A percentile compares a stretch with the other conserved stretches of the same genome.
Evolutionary conservation across 2,797 vertebrate genomes (phyloP).

Genomic region (Antennarius maculatus): DNA sequence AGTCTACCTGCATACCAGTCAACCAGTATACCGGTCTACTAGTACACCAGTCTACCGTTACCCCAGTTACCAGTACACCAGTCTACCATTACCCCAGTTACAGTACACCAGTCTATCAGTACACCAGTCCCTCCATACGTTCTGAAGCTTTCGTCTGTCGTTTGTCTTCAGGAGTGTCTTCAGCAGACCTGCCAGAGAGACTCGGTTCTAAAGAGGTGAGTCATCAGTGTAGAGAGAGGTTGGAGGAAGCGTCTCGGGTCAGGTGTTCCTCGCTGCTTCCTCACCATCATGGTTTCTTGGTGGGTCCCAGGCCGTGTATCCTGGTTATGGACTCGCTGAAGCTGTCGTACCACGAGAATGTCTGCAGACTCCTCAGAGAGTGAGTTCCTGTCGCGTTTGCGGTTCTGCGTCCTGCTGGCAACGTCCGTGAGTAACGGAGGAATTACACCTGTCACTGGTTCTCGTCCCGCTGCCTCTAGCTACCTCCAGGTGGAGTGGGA

Average conservation of each 20-base stretch:
- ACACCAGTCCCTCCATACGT: too few species aligned
- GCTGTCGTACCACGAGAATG: conserved; percentile 82
- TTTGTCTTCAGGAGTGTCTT: conserved; percentile 66
- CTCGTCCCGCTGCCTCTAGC: conserved; percentile 59
- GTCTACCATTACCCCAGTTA: too few species aligned
- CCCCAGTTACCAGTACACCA: too few species aligned
- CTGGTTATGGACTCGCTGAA: conserved; percentile 95
- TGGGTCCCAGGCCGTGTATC: conserved; percentile 86
- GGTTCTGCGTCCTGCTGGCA: background rate
- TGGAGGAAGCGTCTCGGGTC: too few species aligned
- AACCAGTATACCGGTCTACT: too few species aligned
- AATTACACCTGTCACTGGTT: too few species aligned
- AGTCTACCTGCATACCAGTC: too few species aligned
- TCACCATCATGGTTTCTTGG: accelerated
- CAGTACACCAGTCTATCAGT: too few species aligned
- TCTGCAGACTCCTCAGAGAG: conserved; percentile 91
- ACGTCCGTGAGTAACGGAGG: too few species aligned
- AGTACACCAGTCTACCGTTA: too few species aligned
- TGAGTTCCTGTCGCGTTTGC: conserved; percentile 75
- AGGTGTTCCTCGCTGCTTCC: too few species aligned
- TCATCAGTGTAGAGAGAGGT: background rate
- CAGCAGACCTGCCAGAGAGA: conserved; percentile 71
- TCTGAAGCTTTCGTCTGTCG: background rate
- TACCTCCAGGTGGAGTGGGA: conserved; percentile 95
- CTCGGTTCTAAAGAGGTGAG: conserved; percentile 84